A percentile compares a stretch with the other conserved stretches of the same genome.
These are phyloP conservation scores for Caloenas nicobarica DNA, from an alignment of 2,113 vertebrate genomes.

Conservation along the genomic window DNA sequence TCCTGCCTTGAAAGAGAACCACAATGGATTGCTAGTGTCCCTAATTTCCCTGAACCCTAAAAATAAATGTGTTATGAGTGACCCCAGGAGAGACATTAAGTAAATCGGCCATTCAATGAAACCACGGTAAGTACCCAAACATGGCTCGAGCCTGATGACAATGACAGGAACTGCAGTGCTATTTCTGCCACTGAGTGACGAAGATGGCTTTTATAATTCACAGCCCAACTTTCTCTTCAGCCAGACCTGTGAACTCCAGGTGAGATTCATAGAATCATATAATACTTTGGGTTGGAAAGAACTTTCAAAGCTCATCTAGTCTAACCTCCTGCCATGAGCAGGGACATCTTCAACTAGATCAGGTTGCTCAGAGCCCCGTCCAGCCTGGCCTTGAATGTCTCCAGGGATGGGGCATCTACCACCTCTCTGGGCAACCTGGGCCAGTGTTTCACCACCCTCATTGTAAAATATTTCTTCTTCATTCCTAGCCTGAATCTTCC, in stretches of 20 bases:
- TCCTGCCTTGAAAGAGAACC: not conserved
- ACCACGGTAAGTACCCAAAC: not conserved
- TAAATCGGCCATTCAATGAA: slow-evolving; percentile 13
- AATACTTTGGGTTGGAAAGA: no score
- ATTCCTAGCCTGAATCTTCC: no score
- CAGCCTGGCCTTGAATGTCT: no score
- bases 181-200: slow-evolving; percentile 1
- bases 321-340: no score
- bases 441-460: no score
- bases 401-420: no score
- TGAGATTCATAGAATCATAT: not conserved
- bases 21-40: not conserved
- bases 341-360: no score
- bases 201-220: not conserved
- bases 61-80: slow-evolving; percentile 35
- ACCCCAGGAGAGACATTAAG: slow-evolving; percentile 37
- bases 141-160: not conserved
- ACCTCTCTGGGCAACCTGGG: no score
- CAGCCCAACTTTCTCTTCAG: slow-evolving; percentile 9
- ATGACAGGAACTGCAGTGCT: slow-evolving; percentile 32
- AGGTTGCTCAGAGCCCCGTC: no score
- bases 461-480: no score
- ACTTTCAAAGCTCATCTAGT: no score
- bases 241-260: not conserved
- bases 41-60: slow-evolving; percentile 37